Conservation (phyloP, 2,113 vertebrate genomes). For the Spermophilus dauricus region DNA sequence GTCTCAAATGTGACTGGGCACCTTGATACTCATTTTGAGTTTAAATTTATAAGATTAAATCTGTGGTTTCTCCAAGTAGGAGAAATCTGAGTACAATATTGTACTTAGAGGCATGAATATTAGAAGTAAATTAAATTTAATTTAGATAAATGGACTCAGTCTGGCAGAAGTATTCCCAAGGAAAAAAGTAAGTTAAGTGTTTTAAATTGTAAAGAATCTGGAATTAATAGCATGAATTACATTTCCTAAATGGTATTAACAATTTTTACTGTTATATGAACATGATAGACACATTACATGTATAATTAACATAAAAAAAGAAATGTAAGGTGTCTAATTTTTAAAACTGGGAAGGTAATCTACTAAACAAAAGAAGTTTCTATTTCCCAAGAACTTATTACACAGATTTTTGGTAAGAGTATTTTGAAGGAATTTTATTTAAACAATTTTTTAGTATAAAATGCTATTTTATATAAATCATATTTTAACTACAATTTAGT, state of each 20-base stretch:
- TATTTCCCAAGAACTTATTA: not conserved
- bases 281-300: not conserved
- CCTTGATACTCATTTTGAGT: slow-evolving; percentile 24
- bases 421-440: not conserved
- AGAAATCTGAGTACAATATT: slow-evolving; percentile 48
- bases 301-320: slow-evolving; percentile 17
- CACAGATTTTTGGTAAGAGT: not conserved
- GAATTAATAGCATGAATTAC: slow-evolving; percentile 25
- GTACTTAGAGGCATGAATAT: slow-evolving; percentile 55
- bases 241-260: slow-evolving; percentile 48
- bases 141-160: slow-evolving; percentile 68
- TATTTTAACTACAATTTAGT: not conserved
- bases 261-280: slow-evolving; percentile 45
- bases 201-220: slow-evolving; percentile 49
- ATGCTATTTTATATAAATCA: not conserved
- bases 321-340: not conserved
- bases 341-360: not conserved
- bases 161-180: slow-evolving; percentile 7
- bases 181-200: slow-evolving; percentile 54
- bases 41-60: slow-evolving; percentile 65
- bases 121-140: slow-evolving; percentile 73
- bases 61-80: slow-evolving; percentile 48
- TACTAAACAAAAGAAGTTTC: not conserved
- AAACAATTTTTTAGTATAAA: not conserved
- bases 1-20: slow-evolving; percentile 26